These are phyloP conservation scores for Trematomus loennbergii DNA, from an alignment of 2,113 vertebrate species.

Conservation along the genomic window DNA sequence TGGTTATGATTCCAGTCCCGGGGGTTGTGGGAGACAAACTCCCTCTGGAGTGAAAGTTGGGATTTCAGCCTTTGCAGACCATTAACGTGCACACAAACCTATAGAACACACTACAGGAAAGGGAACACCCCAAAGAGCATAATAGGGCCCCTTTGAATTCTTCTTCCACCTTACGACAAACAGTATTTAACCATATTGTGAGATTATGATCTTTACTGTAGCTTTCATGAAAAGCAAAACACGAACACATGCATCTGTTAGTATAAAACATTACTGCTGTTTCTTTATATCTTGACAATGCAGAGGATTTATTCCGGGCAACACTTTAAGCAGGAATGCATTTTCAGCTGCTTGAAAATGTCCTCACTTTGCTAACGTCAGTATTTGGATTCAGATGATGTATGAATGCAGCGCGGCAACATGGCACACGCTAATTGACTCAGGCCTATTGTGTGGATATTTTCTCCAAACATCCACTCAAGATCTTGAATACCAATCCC, in stretches of 20 bases:
- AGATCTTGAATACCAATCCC: constrained; percentile 63
- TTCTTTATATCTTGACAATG: constrained; percentile 51
- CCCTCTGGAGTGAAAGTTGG: too few relatives aligned
- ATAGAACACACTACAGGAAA: too few relatives aligned
- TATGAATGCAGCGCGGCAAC: constrained; percentile 56
- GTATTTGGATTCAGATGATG: constrained; percentile 72
- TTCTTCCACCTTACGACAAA: background rate
- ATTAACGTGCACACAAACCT: too few relatives aligned
- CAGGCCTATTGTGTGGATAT: constrained; percentile 67
- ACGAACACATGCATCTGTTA: constrained; percentile 20
- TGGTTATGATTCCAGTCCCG: background rate
- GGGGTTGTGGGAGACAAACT: too few relatives aligned
- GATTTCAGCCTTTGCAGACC: too few relatives aligned
- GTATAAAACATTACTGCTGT: constrained; percentile 48
- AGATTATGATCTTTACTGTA: background rate
- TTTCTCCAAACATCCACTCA: constrained; percentile 60
- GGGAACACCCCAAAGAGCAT: too few relatives aligned
- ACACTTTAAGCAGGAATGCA: constrained; percentile 40
- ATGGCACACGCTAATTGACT: constrained; percentile 73
- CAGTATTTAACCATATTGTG: constrained; percentile 2
- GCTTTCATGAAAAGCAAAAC: constrained; percentile 29
- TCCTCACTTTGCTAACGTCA: constrained; percentile 68
- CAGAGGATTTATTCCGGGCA: constrained; percentile 50
- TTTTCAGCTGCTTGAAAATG: constrained; percentile 68
- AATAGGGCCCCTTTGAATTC: too few relatives aligned